Evolutionary conservation across 2,888 invertebrate species (phyloP).

Genomic region (Busseola fusca): DNA sequence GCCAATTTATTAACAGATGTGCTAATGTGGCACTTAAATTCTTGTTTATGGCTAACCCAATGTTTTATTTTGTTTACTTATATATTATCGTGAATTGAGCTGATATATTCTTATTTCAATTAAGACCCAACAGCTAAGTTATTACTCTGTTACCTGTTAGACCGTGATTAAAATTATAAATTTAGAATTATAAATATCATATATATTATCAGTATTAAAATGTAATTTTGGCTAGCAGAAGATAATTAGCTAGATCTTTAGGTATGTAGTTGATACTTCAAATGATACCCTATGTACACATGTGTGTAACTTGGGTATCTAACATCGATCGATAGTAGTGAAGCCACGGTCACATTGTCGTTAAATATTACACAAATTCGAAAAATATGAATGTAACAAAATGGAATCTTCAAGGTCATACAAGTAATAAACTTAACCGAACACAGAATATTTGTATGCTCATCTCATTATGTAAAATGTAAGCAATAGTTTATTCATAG

Average conservation of each 20-base stretch:
- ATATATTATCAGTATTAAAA: background rate
- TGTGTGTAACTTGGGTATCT: background rate
- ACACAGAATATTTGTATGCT: conserved; percentile 29
- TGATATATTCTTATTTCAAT: conserved; percentile 12
- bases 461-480: conserved; percentile 65
- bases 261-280: background rate
- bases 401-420: conserved; percentile 36
- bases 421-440: conserved; percentile 15
- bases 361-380: conserved; percentile 6
- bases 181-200: conserved; percentile 7
- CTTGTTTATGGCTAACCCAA: conserved; percentile 2
- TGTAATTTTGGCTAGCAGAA: background rate
- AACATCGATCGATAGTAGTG: background rate
- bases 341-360: background rate
- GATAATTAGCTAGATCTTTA: background rate
- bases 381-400: conserved; percentile 8
- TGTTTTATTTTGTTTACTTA: background rate
- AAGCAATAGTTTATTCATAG: conserved; percentile 63
- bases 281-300: background rate
- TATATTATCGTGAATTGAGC: background rate
- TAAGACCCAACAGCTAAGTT: conserved; percentile 1
- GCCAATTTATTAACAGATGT: conserved; percentile 8
- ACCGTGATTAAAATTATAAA: too few relatives aligned
- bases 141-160: background rate
- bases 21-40: conserved; percentile 15